Conservation (phyloP, 2,113 vertebrate species). For the Silurus asotus region DNA sequence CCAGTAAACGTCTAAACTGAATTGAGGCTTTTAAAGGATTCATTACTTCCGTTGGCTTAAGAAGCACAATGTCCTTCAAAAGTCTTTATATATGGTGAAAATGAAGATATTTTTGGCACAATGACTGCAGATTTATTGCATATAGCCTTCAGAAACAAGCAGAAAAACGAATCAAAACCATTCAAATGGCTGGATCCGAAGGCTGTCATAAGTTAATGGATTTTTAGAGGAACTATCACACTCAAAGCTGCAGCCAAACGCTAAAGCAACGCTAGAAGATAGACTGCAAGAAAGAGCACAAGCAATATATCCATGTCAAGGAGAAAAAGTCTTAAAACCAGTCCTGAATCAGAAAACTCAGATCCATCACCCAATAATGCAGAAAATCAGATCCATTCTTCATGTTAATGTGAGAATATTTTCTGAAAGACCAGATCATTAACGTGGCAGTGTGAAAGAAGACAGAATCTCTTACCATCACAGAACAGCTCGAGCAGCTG, state of each 20-base stretch:
- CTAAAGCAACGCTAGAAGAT: no score
- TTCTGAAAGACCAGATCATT: neutral
- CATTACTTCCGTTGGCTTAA: neutral
- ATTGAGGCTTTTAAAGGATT: neutral
- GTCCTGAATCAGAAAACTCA: neutral
- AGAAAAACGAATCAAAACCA: no score
- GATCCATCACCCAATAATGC: neutral
- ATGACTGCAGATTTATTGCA: no score
- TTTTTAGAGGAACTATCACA: no score
- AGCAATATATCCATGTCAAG: neutral
- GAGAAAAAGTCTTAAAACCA: neutral
- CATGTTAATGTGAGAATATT: neutral
- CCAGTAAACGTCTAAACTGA: no score
- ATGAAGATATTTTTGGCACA: no score
- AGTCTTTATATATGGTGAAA: no score
- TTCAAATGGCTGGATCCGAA: no score
- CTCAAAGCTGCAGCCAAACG: no score
- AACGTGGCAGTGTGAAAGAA: neutral
- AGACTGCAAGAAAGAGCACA: neutral
- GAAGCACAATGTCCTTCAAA: no score
- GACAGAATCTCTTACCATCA: slow-evolving; percentile 74
- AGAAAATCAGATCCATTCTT: neutral
- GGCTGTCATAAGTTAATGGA: no score
- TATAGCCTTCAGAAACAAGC: no score
- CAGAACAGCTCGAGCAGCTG: slow-evolving; percentile 80